Evolutionary conservation across 2,888 invertebrate species (phyloP).

Genomic region (Oasisia sp.): DNA sequence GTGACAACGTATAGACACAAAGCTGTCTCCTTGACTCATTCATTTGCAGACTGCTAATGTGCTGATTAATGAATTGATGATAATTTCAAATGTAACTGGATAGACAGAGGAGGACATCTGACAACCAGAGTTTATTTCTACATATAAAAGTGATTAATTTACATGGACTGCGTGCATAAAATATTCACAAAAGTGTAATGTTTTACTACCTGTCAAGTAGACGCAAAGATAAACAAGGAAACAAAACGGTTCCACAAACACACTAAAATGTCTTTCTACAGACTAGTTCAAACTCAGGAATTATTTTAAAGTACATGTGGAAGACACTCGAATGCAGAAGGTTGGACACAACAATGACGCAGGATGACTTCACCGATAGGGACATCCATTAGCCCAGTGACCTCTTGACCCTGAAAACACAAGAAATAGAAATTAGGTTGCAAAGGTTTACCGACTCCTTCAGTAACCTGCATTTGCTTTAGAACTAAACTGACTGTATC

Average conservation of each 20-base stretch:
- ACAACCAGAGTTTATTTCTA: neutral
- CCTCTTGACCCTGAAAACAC: neutral
- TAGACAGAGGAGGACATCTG: neutral
- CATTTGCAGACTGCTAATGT: no score
- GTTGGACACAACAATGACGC: neutral
- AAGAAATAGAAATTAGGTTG: neutral
- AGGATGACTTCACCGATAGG: neutral
- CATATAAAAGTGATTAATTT: neutral
- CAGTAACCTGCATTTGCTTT: no score
- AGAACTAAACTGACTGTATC: no score
- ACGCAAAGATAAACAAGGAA: neutral
- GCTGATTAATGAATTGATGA: no score
- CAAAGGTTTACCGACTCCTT: neutral
- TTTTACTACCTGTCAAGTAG: neutral
- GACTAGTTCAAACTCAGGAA: neutral
- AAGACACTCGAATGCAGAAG: neutral
- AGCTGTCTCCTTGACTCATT: no score
- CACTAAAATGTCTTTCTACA: neutral
- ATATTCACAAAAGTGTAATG: neutral
- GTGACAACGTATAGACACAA: no score
- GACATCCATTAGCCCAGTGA: slow-evolving; percentile 7
- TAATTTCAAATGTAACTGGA: neutral
- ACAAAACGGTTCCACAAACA: neutral
- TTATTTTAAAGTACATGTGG: neutral
- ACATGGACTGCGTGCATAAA: neutral